Evolutionary conservation across 2,888 invertebrate genomes (phyloP).

Genomic region (Caradrina kadenii): DNA sequence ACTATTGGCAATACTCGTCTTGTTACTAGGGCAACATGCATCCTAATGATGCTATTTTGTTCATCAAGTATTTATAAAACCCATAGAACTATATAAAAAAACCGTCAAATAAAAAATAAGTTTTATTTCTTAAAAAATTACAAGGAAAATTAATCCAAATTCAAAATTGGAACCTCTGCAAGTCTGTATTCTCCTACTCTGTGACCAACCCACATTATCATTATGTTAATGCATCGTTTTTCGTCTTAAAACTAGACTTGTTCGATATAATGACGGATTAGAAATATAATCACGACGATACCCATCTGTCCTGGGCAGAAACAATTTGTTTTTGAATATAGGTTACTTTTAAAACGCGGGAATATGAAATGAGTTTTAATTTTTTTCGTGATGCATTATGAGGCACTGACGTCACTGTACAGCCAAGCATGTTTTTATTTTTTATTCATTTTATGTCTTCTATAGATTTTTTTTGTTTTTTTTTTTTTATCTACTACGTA

Average conservation of each 20-base stretch:
- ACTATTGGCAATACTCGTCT: too few relatives aligned
- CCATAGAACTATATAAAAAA: too few relatives aligned
- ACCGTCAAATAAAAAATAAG: too few relatives aligned
- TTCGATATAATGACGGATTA: conserved; percentile 77
- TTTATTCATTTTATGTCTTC: not conserved
- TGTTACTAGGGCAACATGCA: too few relatives aligned
- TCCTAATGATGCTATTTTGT: too few relatives aligned
- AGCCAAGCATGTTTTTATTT: conserved; percentile 6
- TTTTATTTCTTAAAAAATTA: too few relatives aligned
- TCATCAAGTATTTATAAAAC: too few relatives aligned
- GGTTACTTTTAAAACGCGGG: conserved; percentile 67
- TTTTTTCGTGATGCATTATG: conserved; percentile 46
- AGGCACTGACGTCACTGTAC: conserved; percentile 47
- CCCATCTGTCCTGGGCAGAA: conserved; percentile 81
- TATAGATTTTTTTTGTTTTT: too few relatives aligned
- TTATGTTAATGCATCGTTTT: conserved; percentile 83
- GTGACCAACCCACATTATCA: conserved; percentile 70
- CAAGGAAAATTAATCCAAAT: conserved; percentile 1
- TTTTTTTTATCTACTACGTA: too few relatives aligned
- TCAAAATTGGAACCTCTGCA: conserved; percentile 19
- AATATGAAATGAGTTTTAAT: conserved; percentile 57
- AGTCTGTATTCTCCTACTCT: conserved; percentile 58
- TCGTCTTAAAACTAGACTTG: conserved; percentile 77
- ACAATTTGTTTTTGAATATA: conserved; percentile 74
- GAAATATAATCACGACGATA: conserved; percentile 78